These are phyloP conservation scores for Acanthiza pusilla DNA, from an alignment of 2,797 vertebrate genomes.

Conservation along the genomic window DNA sequence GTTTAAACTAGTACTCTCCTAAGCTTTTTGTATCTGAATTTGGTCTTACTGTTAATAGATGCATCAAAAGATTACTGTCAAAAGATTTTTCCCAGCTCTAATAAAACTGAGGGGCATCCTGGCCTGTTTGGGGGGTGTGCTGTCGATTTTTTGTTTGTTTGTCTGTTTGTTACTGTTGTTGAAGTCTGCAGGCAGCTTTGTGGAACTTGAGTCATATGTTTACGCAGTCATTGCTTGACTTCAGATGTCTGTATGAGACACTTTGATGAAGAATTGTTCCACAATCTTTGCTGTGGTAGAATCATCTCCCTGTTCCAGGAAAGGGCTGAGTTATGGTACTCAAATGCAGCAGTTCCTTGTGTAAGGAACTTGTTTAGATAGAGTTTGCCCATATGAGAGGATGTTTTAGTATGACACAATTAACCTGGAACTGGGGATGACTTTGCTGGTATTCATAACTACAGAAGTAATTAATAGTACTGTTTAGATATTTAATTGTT, in stretches of 20 bases:
- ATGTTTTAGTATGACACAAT: not conserved
- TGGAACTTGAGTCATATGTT: not conserved
- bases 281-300: not conserved
- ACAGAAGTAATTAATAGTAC: not conserved
- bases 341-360: not conserved
- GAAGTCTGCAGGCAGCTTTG: not conserved
- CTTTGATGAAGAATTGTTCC: not conserved
- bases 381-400: not conserved
- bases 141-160: not conserved
- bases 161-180: not conserved
- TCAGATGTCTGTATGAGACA: not conserved
- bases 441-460: not conserved
- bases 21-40: not conserved
- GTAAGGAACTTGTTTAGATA: not conserved
- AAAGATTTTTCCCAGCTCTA: not conserved
- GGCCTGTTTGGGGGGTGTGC: accelerated
- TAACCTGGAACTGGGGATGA: not conserved
- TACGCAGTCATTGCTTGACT: not conserved
- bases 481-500: not conserved
- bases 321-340: not conserved
- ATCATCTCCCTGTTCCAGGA: not conserved
- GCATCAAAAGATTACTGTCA: not conserved
- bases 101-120: not conserved
- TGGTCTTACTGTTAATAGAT: not conserved
- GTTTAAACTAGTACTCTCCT: not conserved